phyloP scores from a whole-genome alignment of 2,113 vertebrate genomes.

The Acrocephalus kingi region DNA sequence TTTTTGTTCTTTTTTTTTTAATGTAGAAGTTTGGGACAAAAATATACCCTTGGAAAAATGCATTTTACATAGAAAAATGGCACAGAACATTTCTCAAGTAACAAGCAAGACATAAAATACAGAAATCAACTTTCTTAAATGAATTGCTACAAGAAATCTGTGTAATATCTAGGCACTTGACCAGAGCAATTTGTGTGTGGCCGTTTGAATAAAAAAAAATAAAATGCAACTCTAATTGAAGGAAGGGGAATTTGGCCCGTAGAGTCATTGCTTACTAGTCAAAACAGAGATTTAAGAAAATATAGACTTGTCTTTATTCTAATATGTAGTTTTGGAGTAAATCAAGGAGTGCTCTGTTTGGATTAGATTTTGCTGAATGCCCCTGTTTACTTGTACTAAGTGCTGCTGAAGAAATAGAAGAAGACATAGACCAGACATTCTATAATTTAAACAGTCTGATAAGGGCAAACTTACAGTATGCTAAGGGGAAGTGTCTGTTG shows the following conservation, averaged over 20 bases:
- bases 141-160: not conserved
- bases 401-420: constrained; percentile 33
- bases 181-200: constrained; percentile 32
- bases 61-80: not conserved
- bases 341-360: constrained; percentile 35
- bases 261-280: not conserved
- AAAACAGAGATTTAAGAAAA: constrained; percentile 45
- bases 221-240: not conserved
- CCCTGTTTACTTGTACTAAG: constrained; percentile 43
- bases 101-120: not conserved
- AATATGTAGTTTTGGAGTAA: constrained; percentile 40
- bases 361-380: constrained; percentile 44
- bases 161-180: not conserved
- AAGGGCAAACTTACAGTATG: not conserved
- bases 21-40: not conserved
- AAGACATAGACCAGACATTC: constrained; percentile 47
- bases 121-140: not conserved
- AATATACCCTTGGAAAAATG: not conserved
- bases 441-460: constrained; percentile 53
- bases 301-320: constrained; percentile 29
- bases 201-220: not conserved
- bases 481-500: constrained; percentile 27
- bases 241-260: not conserved
- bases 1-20: not conserved
- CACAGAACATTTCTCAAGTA: not conserved